Percentiles rank a stretch among this genome's conserved stretches.
Conservation (phyloP, 2,888 invertebrate genomes). For the Cerastoderma edule region DNA sequence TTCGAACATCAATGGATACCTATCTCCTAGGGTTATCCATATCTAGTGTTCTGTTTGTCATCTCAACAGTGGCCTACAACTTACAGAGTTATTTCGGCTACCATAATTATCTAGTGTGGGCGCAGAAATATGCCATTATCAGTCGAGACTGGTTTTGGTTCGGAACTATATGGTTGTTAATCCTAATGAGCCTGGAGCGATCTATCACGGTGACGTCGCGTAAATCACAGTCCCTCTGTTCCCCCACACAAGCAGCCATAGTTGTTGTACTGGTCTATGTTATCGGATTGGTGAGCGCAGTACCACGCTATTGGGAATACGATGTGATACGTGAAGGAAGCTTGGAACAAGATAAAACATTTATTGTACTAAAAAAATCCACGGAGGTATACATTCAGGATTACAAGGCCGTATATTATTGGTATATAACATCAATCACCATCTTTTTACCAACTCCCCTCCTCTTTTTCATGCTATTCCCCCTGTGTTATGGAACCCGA, state of each 20-base stretch:
- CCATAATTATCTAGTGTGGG: conserved; percentile 67
- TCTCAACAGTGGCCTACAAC: conserved; percentile 68
- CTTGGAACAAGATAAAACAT: conserved; percentile 41
- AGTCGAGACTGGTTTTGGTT: conserved; percentile 81
- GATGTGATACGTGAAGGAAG: conserved; percentile 60
- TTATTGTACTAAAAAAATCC: conserved; percentile 70
- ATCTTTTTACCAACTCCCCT: conserved; percentile 79
- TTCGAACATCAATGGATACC: conserved; percentile 76
- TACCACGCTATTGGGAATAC: conserved; percentile 82
- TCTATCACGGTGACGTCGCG: conserved; percentile 75
- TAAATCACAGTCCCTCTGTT: conserved; percentile 72
- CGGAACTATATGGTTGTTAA: conserved; percentile 79
- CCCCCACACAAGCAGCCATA: conserved; percentile 76
- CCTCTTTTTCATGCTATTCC: conserved; percentile 70
- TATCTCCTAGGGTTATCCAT: conserved; percentile 78
- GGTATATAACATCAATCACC: conserved; percentile 80
- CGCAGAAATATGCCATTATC: conserved; percentile 76
- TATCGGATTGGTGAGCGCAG: conserved; percentile 78
- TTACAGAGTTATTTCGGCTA: conserved; percentile 78
- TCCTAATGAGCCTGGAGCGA: conserved; percentile 79
- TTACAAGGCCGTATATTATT: conserved; percentile 80
- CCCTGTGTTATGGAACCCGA: conserved; percentile 70
- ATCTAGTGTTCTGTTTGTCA: conserved; percentile 70
- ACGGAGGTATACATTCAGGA: conserved; percentile 72
- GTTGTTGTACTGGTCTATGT: conserved; percentile 77